Percentiles rank a stretch among this genome's conserved stretches.
Conservation (phyloP, 2,888 invertebrate species). For the Lithophane socia region DNA sequence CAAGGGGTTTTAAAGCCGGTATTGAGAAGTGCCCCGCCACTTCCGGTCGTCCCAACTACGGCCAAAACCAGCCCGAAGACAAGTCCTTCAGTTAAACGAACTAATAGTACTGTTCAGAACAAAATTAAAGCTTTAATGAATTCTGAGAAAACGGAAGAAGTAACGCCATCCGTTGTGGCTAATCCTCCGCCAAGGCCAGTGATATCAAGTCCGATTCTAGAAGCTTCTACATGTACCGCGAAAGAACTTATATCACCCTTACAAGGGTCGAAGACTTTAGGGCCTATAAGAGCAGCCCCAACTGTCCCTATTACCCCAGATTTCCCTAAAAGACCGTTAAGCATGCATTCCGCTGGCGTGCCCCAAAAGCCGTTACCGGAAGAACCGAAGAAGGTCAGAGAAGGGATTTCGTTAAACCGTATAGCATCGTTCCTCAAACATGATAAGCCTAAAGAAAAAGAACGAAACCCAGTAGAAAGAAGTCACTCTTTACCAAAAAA, state of each 20-base stretch:
- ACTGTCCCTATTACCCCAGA: constrained; percentile 84
- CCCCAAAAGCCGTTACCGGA: constrained; percentile 86
- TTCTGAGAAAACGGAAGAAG: constrained; percentile 84
- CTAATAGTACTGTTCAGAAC: constrained; percentile 84
- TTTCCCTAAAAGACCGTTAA: constrained; percentile 88
- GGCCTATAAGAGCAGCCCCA: constrained; percentile 91
- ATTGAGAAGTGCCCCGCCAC: constrained; percentile 91
- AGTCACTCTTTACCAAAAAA: constrained; percentile 91
- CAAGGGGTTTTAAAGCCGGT: constrained; percentile 86
- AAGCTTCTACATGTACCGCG: constrained; percentile 95
- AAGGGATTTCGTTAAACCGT: constrained; percentile 92
- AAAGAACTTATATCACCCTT: constrained; percentile 93
- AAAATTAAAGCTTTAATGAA: constrained; percentile 86
- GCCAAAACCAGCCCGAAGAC: constrained; percentile 80
- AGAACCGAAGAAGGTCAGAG: constrained; percentile 90
- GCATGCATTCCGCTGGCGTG: constrained; percentile 84
- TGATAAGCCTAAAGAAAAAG: constrained; percentile 89
- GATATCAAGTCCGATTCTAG: constrained; percentile 95
- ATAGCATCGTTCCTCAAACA: constrained; percentile 94
- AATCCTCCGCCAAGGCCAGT: constrained; percentile 93
- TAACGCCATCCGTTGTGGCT: constrained; percentile 78
- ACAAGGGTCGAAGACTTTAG: constrained; percentile 90
- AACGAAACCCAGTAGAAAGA: constrained; percentile 87
- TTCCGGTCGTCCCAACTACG: constrained; percentile 90
- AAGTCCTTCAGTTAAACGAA: constrained; percentile 83